A percentile compares a stretch with the other conserved stretches of the same genome.
Evolutionary conservation across 2,888 invertebrate species (phyloP).

Genomic region (Eristalis tenax): DNA sequence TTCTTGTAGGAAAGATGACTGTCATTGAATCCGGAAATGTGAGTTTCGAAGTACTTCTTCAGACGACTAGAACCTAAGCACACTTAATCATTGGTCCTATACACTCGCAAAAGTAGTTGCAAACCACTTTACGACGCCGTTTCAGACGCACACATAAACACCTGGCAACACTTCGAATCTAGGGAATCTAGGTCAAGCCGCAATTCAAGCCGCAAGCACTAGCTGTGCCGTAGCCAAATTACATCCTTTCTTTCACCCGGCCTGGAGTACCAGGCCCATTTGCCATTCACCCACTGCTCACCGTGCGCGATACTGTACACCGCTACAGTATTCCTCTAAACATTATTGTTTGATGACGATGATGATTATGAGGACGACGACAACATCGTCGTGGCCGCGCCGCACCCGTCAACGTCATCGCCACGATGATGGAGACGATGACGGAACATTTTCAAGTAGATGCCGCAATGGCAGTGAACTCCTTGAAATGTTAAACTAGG

Average conservation of each 20-base stretch:
- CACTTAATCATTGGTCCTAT: background rate
- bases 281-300: slow-evolving; percentile 41
- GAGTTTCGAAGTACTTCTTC: no score
- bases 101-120: slow-evolving; percentile 2
- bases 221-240: slow-evolving; percentile 26
- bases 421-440: slow-evolving; percentile 15
- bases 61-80: background rate
- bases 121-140: slow-evolving; percentile 38
- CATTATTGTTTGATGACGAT: background rate
- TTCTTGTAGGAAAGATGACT: no score
- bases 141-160: slow-evolving; percentile 13
- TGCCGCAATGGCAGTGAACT: slow-evolving; percentile 67
- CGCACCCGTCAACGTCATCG: background rate
- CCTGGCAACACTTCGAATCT: slow-evolving; percentile 50
- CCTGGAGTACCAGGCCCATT: slow-evolving; percentile 48
- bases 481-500: slow-evolving; percentile 56
- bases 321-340: slow-evolving; percentile 20
- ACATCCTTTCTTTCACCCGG: slow-evolving; percentile 37
- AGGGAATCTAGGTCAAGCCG: slow-evolving; percentile 63
- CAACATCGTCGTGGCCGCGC: background rate
- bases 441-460: slow-evolving; percentile 58
- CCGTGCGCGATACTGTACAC: slow-evolving; percentile 9
- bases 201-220: slow-evolving; percentile 42
- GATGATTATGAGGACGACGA: background rate
- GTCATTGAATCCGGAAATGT: no score